A percentile compares a stretch with the other conserved stretches of the same genome.
Conservation (phyloP, 2,888 invertebrate species). For the Yponomeuta evonymella region DNA sequence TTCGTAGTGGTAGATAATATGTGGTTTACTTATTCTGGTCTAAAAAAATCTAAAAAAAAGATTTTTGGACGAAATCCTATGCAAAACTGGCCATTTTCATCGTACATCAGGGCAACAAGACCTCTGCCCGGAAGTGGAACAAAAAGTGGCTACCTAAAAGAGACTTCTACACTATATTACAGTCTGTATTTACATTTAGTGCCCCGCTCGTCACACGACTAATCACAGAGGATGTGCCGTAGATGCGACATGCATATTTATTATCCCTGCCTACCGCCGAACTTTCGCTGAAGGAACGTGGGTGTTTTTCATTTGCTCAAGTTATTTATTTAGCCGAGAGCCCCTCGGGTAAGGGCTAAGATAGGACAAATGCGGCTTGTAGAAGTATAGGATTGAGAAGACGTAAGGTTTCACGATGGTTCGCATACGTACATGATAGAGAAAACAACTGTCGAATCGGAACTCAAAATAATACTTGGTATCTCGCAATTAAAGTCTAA, state of each 20-base stretch:
- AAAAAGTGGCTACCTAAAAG: not conserved
- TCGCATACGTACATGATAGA: too few species aligned
- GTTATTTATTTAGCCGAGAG: slow-evolving; percentile 66
- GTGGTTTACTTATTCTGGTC: too few species aligned
- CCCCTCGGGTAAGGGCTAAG: not conserved
- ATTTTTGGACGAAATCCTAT: too few species aligned
- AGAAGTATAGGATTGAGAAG: not conserved
- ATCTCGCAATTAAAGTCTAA: too few species aligned
- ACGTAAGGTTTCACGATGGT: too few species aligned
- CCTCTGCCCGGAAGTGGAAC: not conserved
- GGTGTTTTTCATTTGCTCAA: slow-evolving; percentile 69
- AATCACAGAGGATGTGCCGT: slow-evolving; percentile 73
- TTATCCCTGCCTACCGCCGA: slow-evolving; percentile 56
- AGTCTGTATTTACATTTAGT: not conserved
- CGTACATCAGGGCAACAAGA: too few species aligned
- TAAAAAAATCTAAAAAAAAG: too few species aligned
- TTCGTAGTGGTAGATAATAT: too few species aligned
- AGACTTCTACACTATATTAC: not conserved
- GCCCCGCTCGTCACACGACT: slow-evolving; percentile 47
- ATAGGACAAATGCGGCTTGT: not conserved
- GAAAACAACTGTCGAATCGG: too few species aligned
- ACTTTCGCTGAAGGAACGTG: slow-evolving; percentile 61
- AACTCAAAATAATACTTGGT: too few species aligned
- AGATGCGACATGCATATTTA: slow-evolving; percentile 76
- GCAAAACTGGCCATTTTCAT: too few species aligned